These are phyloP conservation scores for Numenius arquata DNA, from an alignment of 2,113 vertebrate species.

Conservation along the genomic window DNA sequence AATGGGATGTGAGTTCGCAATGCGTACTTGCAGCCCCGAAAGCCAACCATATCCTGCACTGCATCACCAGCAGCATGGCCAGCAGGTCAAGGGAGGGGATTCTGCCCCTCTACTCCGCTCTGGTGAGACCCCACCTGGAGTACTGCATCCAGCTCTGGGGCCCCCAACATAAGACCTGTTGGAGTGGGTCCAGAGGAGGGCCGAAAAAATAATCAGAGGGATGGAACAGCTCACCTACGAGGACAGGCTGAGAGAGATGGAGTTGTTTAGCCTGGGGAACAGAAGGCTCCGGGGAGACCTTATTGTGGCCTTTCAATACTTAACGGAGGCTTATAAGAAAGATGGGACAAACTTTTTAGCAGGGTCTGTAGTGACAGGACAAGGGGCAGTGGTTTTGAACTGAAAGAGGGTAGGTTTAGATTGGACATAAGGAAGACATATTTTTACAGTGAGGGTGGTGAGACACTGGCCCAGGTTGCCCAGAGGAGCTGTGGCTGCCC, in stretches of 20 bases:
- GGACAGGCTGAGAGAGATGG: not conserved
- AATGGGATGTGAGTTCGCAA: not conserved
- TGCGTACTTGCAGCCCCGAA: not conserved
- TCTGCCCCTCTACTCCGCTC: not conserved
- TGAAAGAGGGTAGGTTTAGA: not conserved
- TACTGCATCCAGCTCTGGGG: accelerated
- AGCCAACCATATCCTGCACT: not conserved
- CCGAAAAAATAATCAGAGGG: accelerated
- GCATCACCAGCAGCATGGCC: not conserved
- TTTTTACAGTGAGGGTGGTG: not conserved
- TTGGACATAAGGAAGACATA: not conserved
- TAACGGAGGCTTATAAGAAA: not conserved
- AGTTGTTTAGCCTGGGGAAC: not conserved
- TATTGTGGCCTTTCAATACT: not conserved
- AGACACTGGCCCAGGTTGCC: not conserved
- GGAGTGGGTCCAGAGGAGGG: not conserved
- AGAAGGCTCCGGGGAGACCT: not conserved
- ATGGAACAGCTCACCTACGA: not conserved
- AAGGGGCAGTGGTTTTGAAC: not conserved
- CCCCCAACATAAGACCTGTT: not conserved
- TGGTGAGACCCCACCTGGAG: not conserved
- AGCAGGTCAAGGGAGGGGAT: not conserved
- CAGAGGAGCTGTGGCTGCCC: not conserved
- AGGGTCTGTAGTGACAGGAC: not conserved
- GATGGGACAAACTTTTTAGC: not conserved